These are phyloP conservation scores for Drosophila mulleri DNA, from an alignment of 2,888 invertebrate species.

Conservation along the genomic window DNA sequence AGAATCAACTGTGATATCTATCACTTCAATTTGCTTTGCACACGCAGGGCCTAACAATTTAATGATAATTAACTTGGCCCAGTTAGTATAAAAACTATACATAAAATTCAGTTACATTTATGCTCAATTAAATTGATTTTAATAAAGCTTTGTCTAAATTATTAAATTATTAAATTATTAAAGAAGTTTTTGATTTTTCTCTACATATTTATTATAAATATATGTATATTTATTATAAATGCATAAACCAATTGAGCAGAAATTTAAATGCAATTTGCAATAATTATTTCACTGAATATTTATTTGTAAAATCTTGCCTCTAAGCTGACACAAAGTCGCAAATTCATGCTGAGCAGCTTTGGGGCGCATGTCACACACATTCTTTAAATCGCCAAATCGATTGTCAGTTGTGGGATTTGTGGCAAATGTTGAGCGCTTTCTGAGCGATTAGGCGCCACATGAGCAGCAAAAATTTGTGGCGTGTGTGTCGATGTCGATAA, in stretches of 20 bases:
- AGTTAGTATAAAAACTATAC: too few species aligned
- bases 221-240: background rate
- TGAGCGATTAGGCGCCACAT: conserved; percentile 71
- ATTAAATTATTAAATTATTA: background rate
- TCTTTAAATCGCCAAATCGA: conserved; percentile 60
- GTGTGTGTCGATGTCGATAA: conserved; percentile 63
- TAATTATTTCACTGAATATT: background rate
- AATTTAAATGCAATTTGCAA: background rate
- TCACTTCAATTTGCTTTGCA: background rate
- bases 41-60: background rate
- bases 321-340: background rate
- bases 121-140: background rate
- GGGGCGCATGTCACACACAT: conserved; percentile 25
- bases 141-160: background rate
- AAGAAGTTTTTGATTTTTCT: too few species aligned
- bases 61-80: background rate
- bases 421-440: conserved; percentile 58
- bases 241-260: background rate
- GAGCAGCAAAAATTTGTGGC: conserved; percentile 41
- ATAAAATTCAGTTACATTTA: background rate
- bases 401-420: conserved; percentile 51
- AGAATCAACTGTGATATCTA: conserved; percentile 13
- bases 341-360: conserved; percentile 8
- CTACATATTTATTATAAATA: background rate
- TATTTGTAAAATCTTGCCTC: background rate